A percentile compares a stretch with the other conserved stretches of the same genome.
These are phyloP conservation scores for Adelphocoris suturalis DNA, from an alignment of 2,888 invertebrate species.

Conservation along the genomic window DNA sequence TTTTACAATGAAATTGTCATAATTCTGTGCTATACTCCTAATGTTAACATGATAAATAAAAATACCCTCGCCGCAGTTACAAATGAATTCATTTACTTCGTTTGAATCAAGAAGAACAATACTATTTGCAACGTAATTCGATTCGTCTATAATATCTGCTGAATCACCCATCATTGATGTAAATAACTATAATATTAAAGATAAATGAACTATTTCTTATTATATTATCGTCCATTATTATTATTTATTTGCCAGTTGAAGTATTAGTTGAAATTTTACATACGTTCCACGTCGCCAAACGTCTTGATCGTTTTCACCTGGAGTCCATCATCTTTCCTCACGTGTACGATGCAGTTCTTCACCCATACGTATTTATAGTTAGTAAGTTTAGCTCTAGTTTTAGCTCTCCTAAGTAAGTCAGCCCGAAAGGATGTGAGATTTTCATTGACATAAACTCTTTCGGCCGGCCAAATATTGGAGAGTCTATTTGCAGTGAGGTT, in stretches of 20 bases:
- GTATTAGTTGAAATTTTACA: neutral
- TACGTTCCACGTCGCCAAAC: neutral
- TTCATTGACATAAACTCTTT: constrained; percentile 24
- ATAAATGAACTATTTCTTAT: too few species aligned
- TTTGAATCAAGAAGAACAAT: too few species aligned
- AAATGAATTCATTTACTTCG: neutral
- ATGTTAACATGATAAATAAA: neutral
- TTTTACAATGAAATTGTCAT: neutral
- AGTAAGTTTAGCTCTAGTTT: neutral
- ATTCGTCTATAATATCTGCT: too few species aligned
- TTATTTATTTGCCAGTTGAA: too few species aligned
- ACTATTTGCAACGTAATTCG: too few species aligned
- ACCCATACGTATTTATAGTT: constrained; percentile 55
- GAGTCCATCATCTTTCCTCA: constrained; percentile 45
- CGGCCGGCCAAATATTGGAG: neutral
- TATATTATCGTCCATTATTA: too few species aligned
- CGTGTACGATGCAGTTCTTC: constrained; percentile 51
- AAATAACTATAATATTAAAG: too few species aligned
- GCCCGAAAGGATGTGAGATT: too few species aligned
- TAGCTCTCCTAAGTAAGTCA: constrained; percentile 14
- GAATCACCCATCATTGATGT: too few species aligned
- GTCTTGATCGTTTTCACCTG: neutral
- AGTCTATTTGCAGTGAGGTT: neutral
- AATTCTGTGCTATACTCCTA: neutral
- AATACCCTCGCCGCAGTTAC: neutral